A percentile compares a stretch with the other conserved stretches of the same genome.
Conservation (phyloP, 1,140 invertebrate genomes). For the Panagrolaimus sp. region DNA sequence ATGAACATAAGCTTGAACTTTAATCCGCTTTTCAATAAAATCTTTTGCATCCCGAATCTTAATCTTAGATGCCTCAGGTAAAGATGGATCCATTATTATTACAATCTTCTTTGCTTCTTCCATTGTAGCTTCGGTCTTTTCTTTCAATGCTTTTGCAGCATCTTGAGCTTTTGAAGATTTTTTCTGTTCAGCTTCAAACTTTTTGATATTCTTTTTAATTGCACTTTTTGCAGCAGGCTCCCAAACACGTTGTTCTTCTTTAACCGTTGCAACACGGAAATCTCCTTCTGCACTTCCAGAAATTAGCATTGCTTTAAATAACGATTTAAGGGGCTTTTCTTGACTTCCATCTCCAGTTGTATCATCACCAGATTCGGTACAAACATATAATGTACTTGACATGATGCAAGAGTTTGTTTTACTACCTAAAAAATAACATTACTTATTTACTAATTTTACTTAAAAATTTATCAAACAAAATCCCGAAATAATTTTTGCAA, state of each 20-base stretch:
- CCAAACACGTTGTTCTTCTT: slow-evolving; percentile 63
- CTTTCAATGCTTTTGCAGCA: slow-evolving; percentile 34
- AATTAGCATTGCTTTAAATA: slow-evolving; percentile 78
- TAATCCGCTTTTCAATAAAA: slow-evolving; percentile 69
- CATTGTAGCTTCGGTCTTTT: slow-evolving; percentile 29
- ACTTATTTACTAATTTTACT: no score
- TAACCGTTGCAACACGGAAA: slow-evolving; percentile 51
- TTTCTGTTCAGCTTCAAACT: slow-evolving; percentile 76
- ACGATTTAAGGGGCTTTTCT: slow-evolving; percentile 82
- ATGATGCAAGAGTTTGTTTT: neutral
- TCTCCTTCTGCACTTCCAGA: slow-evolving; percentile 65
- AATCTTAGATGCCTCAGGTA: slow-evolving; percentile 71
- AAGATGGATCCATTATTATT: slow-evolving; percentile 72
- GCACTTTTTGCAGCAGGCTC: slow-evolving; percentile 83
- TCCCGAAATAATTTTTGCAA: no score
- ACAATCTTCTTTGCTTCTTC: slow-evolving; percentile 64
- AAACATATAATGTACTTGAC: slow-evolving; percentile 71
- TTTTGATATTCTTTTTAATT: slow-evolving; percentile 85
- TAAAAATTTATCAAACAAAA: no score
- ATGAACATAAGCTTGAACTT: slow-evolving; percentile 89
- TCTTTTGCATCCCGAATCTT: slow-evolving; percentile 71
- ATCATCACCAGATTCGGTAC: slow-evolving; percentile 78
- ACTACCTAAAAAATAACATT: no score
- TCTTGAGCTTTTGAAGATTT: slow-evolving; percentile 63
- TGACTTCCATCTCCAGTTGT: slow-evolving; percentile 78